Evolutionary conservation across 2,113 vertebrate species (phyloP).

Genomic region (Piprites chloris): DNA sequence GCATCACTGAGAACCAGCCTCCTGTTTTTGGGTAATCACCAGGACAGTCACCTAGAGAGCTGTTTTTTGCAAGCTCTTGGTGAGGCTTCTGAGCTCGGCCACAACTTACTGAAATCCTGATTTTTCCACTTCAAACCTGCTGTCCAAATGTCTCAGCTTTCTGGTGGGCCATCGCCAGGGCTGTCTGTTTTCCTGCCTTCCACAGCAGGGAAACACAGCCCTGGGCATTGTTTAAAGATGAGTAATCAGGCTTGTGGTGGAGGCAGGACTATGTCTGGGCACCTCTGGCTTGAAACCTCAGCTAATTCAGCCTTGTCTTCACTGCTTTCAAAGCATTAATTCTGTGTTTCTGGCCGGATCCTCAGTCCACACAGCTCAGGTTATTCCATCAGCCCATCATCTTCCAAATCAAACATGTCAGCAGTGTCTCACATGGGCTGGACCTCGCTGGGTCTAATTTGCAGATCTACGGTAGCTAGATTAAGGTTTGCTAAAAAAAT

Average conservation of each 20-base stretch:
- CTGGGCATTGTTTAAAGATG: background rate
- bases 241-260: background rate
- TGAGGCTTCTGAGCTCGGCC: background rate
- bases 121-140: background rate
- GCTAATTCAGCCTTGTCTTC: background rate
- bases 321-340: background rate
- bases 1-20: background rate
- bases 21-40: background rate
- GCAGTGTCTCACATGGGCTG: background rate
- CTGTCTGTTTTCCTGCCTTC: background rate
- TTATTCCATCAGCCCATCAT: background rate
- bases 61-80: background rate
- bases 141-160: background rate
- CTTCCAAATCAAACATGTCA: background rate
- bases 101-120: background rate
- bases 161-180: background rate
- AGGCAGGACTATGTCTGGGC: background rate
- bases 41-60: background rate
- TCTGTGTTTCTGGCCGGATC: background rate
- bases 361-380: background rate
- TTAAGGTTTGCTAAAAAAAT: background rate
- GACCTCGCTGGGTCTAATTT: background rate
- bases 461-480: background rate
- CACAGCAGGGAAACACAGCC: background rate
- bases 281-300: background rate